phyloP scores from a whole-genome alignment of 2,888 invertebrate species.

The Lochmaea capreae region DNA sequence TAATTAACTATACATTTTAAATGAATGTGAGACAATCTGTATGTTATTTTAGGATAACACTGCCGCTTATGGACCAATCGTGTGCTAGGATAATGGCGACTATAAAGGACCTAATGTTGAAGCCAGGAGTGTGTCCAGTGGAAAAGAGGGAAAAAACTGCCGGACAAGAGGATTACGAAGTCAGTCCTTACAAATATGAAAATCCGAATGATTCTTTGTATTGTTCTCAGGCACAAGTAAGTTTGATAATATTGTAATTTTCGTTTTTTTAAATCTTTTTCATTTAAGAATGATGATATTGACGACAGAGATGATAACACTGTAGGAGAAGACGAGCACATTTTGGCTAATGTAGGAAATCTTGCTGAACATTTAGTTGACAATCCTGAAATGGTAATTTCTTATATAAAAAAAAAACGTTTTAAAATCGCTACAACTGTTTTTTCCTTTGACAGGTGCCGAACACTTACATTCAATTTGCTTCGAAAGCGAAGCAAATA shows the following conservation, averaged over 20 bases:
- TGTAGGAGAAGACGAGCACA: constrained; percentile 56
- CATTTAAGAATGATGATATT: constrained; percentile 34
- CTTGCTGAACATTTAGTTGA: constrained; percentile 73
- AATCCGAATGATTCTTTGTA: constrained; percentile 70
- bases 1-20: no score
- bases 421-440: constrained; percentile 22
- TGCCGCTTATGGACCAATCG: constrained; percentile 47
- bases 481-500: constrained; percentile 85
- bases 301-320: constrained; percentile 48
- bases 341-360: constrained; percentile 51
- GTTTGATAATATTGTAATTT: constrained; percentile 9
- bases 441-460: constrained; percentile 68
- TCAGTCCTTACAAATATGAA: constrained; percentile 68
- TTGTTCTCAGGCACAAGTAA: constrained; percentile 57
- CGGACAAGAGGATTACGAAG: constrained; percentile 57
- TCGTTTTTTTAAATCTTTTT: neutral
- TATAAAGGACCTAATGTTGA: constrained; percentile 44
- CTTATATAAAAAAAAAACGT: neutral
- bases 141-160: constrained; percentile 19
- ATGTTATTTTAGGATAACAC: constrained; percentile 44
- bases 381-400: constrained; percentile 72
- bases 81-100: constrained; percentile 40
- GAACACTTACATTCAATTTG: constrained; percentile 82
- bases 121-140: constrained; percentile 44
- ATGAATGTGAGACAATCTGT: no score